These are phyloP conservation scores for Gouania willdenowi DNA, from an alignment of 2,797 vertebrate genomes.

Conservation along the genomic window DNA sequence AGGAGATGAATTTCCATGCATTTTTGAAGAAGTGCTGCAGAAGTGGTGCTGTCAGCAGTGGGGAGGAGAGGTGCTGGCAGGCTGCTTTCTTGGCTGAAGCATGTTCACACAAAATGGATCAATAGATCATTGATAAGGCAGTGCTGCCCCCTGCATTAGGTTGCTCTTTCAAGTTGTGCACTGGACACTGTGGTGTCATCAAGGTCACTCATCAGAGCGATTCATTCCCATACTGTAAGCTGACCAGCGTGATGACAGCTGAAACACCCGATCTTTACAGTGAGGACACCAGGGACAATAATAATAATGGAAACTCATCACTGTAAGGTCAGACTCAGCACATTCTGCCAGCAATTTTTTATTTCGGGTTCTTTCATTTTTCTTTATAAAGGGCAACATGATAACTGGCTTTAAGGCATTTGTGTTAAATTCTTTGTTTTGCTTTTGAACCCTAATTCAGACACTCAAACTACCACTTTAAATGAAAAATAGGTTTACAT, in stretches of 20 bases:
- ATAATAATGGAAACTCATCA: too few relatives aligned
- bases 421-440: too few relatives aligned
- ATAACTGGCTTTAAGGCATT: too few relatives aligned
- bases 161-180: slow-evolving; percentile 20
- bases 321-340: too few relatives aligned
- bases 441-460: too few relatives aligned
- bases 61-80: slow-evolving; percentile 32
- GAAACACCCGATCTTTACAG: not conserved
- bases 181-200: slow-evolving; percentile 12
- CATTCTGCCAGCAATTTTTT: too few relatives aligned
- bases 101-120: slow-evolving; percentile 43
- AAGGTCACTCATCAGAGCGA: slow-evolving; percentile 13
- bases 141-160: slow-evolving; percentile 19
- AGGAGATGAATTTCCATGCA: slow-evolving; percentile 52
- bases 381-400: too few relatives aligned
- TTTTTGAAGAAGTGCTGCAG: slow-evolving; percentile 47
- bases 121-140: slow-evolving; percentile 51
- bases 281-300: not conserved
- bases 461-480: too few relatives aligned
- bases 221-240: slow-evolving; percentile 4
- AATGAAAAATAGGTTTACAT: too few relatives aligned
- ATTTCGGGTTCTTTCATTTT: too few relatives aligned
- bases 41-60: slow-evolving; percentile 53
- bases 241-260: slow-evolving; percentile 1
- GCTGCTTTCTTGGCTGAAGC: slow-evolving; percentile 32